Evolutionary conservation across 92 coral and sea anemone species (phyloP).

Genomic region (Epizoanthus illoricatus): DNA sequence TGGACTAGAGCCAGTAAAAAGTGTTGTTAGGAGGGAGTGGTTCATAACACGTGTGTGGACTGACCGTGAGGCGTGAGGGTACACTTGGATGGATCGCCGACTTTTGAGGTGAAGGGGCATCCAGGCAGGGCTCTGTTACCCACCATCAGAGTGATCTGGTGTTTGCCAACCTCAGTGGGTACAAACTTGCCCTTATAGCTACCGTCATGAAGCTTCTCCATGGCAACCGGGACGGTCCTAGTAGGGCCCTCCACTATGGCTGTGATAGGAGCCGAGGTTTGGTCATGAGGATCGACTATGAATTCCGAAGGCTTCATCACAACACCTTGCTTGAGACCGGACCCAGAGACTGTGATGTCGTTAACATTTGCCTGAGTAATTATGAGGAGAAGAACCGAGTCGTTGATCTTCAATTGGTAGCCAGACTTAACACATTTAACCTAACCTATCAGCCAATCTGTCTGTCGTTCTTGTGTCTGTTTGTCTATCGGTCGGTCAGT

Average conservation of each 20-base stretch:
- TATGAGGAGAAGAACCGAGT: background rate
- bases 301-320: constrained; percentile 84
- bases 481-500: background rate
- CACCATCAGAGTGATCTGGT: constrained; percentile 73
- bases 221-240: constrained; percentile 55
- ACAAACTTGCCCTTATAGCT: constrained; percentile 66
- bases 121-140: constrained; percentile 84
- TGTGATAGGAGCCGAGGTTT: constrained; percentile 68
- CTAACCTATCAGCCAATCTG: too few relatives aligned
- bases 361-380: constrained; percentile 41
- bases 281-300: constrained; percentile 66
- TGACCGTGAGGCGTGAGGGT: constrained; percentile 62
- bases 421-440: too few relatives aligned
- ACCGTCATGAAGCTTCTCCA: constrained; percentile 66
- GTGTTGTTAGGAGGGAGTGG: background rate
- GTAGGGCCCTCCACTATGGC: constrained; percentile 86
- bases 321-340: constrained; percentile 75
- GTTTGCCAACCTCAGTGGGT: constrained; percentile 91
- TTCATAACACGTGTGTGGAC: constrained; percentile 2
- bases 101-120: constrained; percentile 84
- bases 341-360: constrained; percentile 67
- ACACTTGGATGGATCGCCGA: constrained; percentile 87
- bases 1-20: background rate
- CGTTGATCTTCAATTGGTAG: background rate
- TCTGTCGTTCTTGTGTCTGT: background rate